phyloP scores from a whole-genome alignment of 1,140 invertebrate species.

The Scaptodrosophila lebanonensis region DNA sequence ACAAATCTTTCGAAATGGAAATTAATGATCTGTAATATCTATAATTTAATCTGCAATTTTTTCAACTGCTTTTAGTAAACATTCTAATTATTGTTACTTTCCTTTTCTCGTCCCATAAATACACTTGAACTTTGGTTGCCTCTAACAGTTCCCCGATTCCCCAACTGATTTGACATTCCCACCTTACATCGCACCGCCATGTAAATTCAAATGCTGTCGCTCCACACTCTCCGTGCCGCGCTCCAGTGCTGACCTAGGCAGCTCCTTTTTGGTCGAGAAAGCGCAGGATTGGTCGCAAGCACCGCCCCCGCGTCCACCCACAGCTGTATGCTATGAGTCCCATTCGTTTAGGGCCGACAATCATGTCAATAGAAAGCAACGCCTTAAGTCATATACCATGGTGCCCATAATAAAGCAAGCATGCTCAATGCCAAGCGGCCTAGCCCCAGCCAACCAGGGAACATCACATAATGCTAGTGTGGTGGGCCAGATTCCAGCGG shows the following conservation, averaged over 20 bases:
- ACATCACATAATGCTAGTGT: conserved; percentile 5
- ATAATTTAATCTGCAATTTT: conserved; percentile 35
- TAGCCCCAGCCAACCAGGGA: conserved; percentile 25
- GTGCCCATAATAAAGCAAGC: conserved; percentile 65
- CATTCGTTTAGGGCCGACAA: conserved; percentile 7
- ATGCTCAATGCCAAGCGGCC: conserved; percentile 67
- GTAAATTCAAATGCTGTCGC: conserved; percentile 70
- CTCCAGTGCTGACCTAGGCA: conserved; percentile 41
- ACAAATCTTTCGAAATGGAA: too few species aligned
- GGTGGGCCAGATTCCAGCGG: conserved; percentile 11
- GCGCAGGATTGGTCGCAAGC: conserved; percentile 33
- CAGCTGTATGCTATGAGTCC: conserved; percentile 42
- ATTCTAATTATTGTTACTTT: conserved; percentile 64
- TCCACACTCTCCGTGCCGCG: conserved; percentile 68
- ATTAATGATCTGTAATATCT: too few species aligned
- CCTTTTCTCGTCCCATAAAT: conserved; percentile 41
- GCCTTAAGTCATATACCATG: conserved; percentile 52
- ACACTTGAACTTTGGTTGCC: conserved; percentile 2
- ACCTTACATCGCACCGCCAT: conserved; percentile 72
- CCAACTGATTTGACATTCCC: conserved; percentile 76
- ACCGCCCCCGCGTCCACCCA: conserved; percentile 70
- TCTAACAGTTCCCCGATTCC: conserved; percentile 67
- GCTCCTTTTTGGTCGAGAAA: conserved; percentile 54
- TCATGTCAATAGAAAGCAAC: conserved; percentile 5
- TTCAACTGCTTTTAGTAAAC: conserved; percentile 64